These are phyloP conservation scores for Pipa parva DNA, from an alignment of 2,113 vertebrate species.

Conservation along the genomic window DNA sequence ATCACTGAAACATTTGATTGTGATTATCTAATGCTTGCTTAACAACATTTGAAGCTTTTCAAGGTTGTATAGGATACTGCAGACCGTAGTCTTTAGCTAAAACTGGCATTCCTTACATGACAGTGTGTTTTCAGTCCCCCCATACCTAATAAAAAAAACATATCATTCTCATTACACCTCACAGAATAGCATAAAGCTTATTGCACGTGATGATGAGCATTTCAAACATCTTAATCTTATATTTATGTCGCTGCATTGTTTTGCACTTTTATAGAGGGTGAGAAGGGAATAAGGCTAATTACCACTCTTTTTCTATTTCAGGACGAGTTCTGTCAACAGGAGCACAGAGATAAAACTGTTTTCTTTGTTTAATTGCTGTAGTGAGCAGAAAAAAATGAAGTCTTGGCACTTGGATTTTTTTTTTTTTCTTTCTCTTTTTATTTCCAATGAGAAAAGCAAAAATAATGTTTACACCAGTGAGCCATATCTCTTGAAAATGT, in stretches of 20 bases:
- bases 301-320: constrained; percentile 18
- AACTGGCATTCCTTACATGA: neutral
- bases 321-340: constrained; percentile 24
- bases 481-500: neutral
- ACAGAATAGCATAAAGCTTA: neutral
- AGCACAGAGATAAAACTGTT: constrained; percentile 19
- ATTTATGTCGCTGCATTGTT: constrained; percentile 8
- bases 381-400: constrained; percentile 36
- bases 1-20: neutral
- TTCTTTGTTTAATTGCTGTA: constrained; percentile 34
- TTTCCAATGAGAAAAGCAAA: constrained; percentile 10
- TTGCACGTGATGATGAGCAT: constrained; percentile 8
- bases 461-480: neutral
- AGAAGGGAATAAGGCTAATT: constrained; percentile 33
- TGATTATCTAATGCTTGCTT: neutral
- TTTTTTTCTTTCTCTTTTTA: constrained; percentile 24
- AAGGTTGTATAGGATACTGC: neutral
- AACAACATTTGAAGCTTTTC: constrained; percentile 1
- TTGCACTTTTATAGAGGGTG: constrained; percentile 18
- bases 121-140: neutral
- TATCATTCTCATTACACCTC: neutral
- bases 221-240: constrained; percentile 26
- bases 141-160: neutral
- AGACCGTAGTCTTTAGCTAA: too few species aligned
- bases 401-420: constrained; percentile 22